Percentiles rank a stretch among this genome's conserved stretches.
phyloP scores from a whole-genome alignment of 2,888 invertebrate species.

The Tetramorium bicarinatum region DNA sequence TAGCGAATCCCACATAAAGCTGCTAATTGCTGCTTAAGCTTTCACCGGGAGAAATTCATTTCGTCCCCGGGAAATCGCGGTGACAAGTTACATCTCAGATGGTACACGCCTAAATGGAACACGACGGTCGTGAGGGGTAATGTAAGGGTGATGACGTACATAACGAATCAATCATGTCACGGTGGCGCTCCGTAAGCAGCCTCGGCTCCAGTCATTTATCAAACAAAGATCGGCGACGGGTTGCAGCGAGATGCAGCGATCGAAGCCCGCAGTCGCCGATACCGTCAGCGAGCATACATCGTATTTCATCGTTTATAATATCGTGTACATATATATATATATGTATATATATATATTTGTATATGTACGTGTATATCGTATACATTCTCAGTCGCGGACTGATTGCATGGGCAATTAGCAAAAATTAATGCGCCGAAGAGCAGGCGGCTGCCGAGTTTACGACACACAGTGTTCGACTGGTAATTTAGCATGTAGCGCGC shows the following conservation, averaged over 20 bases:
- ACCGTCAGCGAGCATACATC: neutral
- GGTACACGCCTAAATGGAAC: constrained; percentile 13
- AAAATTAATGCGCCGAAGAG: constrained; percentile 68
- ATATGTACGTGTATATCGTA: neutral
- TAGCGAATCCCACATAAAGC: neutral
- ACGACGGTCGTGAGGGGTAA: constrained; percentile 20
- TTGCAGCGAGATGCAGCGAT: constrained; percentile 14
- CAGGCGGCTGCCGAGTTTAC: constrained; percentile 64
- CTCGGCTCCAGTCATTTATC: constrained; percentile 33
- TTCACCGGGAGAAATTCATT: constrained; percentile 23
- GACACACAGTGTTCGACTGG: constrained; percentile 55
- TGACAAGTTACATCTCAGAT: constrained; percentile 41
- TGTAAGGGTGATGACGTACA: constrained; percentile 16
- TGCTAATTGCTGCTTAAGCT: constrained; percentile 40
- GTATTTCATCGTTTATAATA: neutral
- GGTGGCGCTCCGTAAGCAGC: neutral
- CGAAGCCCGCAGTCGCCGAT: constrained; percentile 14
- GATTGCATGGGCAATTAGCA: constrained; percentile 56
- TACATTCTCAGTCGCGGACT: constrained; percentile 33
- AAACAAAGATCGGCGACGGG: constrained; percentile 42
- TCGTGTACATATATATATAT: neutral
- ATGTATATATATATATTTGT: neutral
- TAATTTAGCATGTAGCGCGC: constrained; percentile 55
- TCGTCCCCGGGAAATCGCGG: constrained; percentile 22
- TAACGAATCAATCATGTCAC: constrained; percentile 38